Evolutionary conservation across 2,888 invertebrate genomes (phyloP).

Genomic region (Pemphredon lugubris): DNA sequence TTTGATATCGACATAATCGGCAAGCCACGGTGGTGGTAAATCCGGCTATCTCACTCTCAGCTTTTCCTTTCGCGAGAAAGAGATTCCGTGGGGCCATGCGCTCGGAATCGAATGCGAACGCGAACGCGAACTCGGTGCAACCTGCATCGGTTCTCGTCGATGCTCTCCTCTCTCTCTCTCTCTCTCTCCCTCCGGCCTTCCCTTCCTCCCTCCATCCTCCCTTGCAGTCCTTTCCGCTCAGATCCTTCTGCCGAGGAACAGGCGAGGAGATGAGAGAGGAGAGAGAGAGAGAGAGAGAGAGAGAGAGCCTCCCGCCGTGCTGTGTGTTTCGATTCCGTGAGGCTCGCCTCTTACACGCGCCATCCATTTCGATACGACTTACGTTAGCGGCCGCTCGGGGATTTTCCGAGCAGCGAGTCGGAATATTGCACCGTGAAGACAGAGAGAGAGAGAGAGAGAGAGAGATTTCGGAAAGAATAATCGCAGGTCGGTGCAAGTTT

Average conservation of each 20-base stretch:
- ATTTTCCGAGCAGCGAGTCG: conserved; percentile 30
- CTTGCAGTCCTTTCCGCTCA: conserved; percentile 1
- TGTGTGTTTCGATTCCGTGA: conserved; percentile 59
- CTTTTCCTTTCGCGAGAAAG: conserved; percentile 72
- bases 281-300: no score
- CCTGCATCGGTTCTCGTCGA: conserved; percentile 38
- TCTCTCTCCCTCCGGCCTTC: no score
- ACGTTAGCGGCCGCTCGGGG: no score
- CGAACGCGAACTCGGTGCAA: conserved; percentile 38
- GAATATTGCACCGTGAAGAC: no score
- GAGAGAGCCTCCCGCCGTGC: conserved; percentile 28
- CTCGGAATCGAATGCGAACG: conserved; percentile 43
- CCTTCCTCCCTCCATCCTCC: no score
- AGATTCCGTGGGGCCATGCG: conserved; percentile 27
- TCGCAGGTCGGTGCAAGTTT: no score
- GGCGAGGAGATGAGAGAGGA: conserved; percentile 5
- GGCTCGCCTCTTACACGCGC: conserved; percentile 39
- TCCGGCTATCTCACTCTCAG: conserved; percentile 57
- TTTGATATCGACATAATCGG: conserved; percentile 80
- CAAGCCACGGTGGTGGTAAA: conserved; percentile 41
- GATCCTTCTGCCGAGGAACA: conserved; percentile 5
- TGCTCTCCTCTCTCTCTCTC: conserved; percentile 34
- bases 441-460: no score
- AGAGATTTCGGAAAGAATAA: no score
- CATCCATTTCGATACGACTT: conserved; percentile 50